A percentile compares a stretch with the other conserved stretches of the same genome.
Evolutionary conservation across 2,113 vertebrate genomes (phyloP).

Genomic region (Clarias batrachus): DNA sequence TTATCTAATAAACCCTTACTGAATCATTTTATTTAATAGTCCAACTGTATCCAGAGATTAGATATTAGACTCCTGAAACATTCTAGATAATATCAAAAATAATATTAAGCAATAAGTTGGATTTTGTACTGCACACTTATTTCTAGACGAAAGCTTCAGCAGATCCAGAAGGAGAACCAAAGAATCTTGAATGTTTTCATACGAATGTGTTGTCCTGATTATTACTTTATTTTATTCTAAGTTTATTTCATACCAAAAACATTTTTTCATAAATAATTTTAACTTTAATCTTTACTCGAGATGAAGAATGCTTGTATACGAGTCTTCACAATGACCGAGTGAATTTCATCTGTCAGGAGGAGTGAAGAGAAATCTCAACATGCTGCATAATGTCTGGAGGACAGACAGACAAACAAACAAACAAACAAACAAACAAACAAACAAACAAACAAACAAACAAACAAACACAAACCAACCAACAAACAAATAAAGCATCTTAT

Average conservation of each 20-base stretch:
- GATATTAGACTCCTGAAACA: background rate
- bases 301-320: background rate
- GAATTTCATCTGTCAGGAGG: background rate
- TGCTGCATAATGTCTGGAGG: too few relatives aligned
- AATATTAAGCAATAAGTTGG: too few relatives aligned
- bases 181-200: background rate
- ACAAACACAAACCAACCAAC: background rate
- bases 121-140: too few relatives aligned
- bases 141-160: background rate
- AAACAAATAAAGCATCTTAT: constrained; percentile 7
- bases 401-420: too few relatives aligned
- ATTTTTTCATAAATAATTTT: background rate
- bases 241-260: background rate
- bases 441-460: background rate
- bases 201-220: background rate
- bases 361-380: background rate
- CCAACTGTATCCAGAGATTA: background rate
- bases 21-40: background rate
- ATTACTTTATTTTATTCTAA: background rate
- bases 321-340: background rate
- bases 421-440: background rate
- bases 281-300: background rate
- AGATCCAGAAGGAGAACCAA: background rate
- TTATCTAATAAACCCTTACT: background rate
- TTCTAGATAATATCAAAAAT: background rate